Base-by-base conservation (phyloP, 2,797 vertebrate genomes). In the Liparis tanakae region DNA sequence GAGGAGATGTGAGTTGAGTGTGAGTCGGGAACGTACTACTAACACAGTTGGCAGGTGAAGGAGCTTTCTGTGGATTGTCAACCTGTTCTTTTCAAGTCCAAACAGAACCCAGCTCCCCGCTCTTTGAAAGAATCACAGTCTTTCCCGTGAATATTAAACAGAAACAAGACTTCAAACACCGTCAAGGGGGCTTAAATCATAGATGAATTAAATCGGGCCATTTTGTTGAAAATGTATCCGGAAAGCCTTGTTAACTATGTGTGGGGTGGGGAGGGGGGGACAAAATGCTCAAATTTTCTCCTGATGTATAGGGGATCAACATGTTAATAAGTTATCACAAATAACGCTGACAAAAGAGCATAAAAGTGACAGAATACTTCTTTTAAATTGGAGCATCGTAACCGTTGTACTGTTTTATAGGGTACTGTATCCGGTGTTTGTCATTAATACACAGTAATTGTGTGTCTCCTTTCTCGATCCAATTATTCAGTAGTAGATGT, bases 201-300 rank as follows among this genome's bases (percentile, higher is more conserved):
- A 90, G 83, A 93, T 91, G 78, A 91, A 90, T 89, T 91, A 80
- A 92, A 88, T 92, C 89, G 88, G 81, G 80, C 84, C 74, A 72
- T 88, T 92, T 93, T 84, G 85, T 86, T 85, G 82, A 76, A 87
- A 86, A 76, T 87, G 81, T 81, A 89, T 90, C 79, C 82, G 84
- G 83, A 87, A 85, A 89, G 73, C 54, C 81, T 83, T 73, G 79
- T 89, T 92, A 83, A 83, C 81, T 81, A 36, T 73, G 76, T 70
- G 25, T 30, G 25, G n/a, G 25, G 25, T 30, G 25, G 25, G 25
- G 25, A 30, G 71, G 72, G 73, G 82, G 74, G 72, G 68, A 73
- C 80, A 89, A 88, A 92, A 92, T 87, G 80, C 81, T 85, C 82
- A 64, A 66, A 83, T 88, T 87, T 90, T 87, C 80, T 81, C 67